Base-by-base conservation (phyloP, 2,797 vertebrate genomes). In the Furcifer pardalis region DNA sequence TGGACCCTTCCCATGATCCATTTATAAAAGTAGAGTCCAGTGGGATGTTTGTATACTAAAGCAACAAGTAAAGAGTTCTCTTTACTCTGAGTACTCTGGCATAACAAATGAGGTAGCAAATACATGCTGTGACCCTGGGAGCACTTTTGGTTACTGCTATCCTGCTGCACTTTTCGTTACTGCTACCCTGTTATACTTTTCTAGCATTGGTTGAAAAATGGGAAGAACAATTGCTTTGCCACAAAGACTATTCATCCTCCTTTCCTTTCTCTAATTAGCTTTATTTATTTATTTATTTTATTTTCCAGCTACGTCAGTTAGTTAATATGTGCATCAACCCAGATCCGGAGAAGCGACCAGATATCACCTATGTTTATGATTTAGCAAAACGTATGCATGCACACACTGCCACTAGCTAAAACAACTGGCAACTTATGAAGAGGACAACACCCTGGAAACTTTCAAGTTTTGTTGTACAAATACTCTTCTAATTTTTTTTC, bases 301-400 rank as follows among this genome's bases (percentile, higher is more conserved):
- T 82, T 87, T 90, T 19, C 56, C 93, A 99, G 98, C 96, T 99
- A 89, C 97, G 98, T 84, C 98, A 99, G 65, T 91, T 99, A 96
- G 98, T 99, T 93, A 98, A 99, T 91, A 97, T 97, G 95, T 99
- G 98, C 96, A 99, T 99, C 97, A 99, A 97, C 94, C 98, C 98
- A 0, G 98, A 99, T 95, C 98, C 98, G 0, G 98, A 99, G 97
- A 98, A 98, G 97, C 97, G 98, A 93, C 98, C 98, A 60, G 98
- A 99, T 93, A 95, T 99, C 94, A 90, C 97, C 94, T 99, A 99
- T 25, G 98, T 99, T 90, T 99, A 98, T 69, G 97, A 97, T 81
- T 96, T 99, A 27, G 98, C 98, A 35, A 98, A 99, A 91, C 97
- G 97, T 82, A 99, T 99, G 98, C 97, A 98, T 30, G 96, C 94